Base-by-base conservation (phyloP, 1,140 invertebrate genomes). In the Pachyrhynchus sulphureomaculatus region DNA sequence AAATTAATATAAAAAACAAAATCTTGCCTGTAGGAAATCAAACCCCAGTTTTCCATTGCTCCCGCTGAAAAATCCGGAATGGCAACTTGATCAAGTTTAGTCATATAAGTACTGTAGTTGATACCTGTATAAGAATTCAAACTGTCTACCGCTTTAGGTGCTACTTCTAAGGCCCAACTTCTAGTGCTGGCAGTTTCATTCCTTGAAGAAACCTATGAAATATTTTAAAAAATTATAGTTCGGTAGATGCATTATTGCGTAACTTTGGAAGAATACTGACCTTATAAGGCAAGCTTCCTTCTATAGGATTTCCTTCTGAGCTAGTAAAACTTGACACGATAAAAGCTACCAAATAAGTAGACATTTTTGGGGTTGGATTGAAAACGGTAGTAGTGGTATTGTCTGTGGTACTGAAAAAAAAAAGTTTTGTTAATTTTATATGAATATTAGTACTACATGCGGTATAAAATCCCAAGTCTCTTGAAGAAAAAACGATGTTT, bases 11-110 rank as follows among this genome's bases (percentile, higher is more conserved):
- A n/a, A n/a, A n/a, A n/a, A n/a, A n/a, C n/a, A n/a, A n/a, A n/a
- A n/a, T n/a, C n/a, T 59, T 63, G 60, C 59, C 93, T 82, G 70
- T 85, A 93, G 1, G 90, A 92, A 0, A 93, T 85, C 1, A 93
- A 76, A 20, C 91, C 91, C 91, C 94, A 97, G 79, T 97, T 93
- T 77, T 97, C 95, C 88, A 97, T 98, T 0, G 94, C 95, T 8
- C 92, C 95, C 36, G 36, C n/a, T 0, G 90, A 87, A 80, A 97
- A 98, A 78, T 98, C 94, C 4, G 95, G 95, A 65, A 97, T 92
- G 6, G 91, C 93, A 17, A 63, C 51, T 29, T 67, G 60, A 56
- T 64, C 49, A 17, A 67, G 21, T 33, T 67, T 63, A 8, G 20
- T 18, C 29, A 67, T 51, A 13, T n/a, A n/a, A 2, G 45, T 1